phyloP scores from a whole-genome alignment of 2,113 vertebrate species.

The Ciconia stormi region DNA sequence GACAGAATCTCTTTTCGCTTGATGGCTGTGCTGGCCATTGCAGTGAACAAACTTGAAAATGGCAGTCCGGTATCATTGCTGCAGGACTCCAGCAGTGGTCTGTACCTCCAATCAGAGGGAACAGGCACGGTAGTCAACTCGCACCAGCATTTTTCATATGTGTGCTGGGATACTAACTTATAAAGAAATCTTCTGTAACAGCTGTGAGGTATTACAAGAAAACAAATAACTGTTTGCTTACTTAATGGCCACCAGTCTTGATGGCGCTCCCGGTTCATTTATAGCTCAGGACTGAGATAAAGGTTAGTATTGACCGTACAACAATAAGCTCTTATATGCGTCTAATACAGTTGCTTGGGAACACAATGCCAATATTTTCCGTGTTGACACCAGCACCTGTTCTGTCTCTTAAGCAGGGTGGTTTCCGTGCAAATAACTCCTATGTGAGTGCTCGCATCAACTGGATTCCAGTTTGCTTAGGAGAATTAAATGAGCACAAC shows the following conservation, averaged over 20 bases:
- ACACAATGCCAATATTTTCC: constrained; percentile 40
- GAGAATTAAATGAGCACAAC: background rate
- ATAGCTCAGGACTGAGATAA: constrained; percentile 9
- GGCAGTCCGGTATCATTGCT: background rate
- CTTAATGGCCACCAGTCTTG: constrained; percentile 8
- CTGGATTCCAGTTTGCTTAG: background rate
- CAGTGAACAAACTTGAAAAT: background rate
- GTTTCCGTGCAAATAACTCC: background rate
- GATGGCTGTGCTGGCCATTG: background rate
- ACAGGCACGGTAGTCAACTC: rapidly evolving
- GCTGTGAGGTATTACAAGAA: constrained; percentile 28
- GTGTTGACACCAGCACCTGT: constrained; percentile 19
- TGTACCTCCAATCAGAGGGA: background rate
- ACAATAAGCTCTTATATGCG: constrained; percentile 12
- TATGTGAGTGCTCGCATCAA: background rate
- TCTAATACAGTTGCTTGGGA: constrained; percentile 56
- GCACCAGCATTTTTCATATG: background rate
- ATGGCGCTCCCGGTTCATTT: background rate
- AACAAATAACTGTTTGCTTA: constrained; percentile 41
- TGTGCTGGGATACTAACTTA: background rate
- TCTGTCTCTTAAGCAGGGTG: constrained; percentile 19
- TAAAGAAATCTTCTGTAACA: constrained; percentile 4
- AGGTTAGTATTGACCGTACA: background rate
- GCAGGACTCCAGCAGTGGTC: background rate
- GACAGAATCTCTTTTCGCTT: background rate